These are phyloP conservation scores for Cardinalis cardinalis DNA, from an alignment of 2,113 vertebrate genomes.

Conservation along the genomic window DNA sequence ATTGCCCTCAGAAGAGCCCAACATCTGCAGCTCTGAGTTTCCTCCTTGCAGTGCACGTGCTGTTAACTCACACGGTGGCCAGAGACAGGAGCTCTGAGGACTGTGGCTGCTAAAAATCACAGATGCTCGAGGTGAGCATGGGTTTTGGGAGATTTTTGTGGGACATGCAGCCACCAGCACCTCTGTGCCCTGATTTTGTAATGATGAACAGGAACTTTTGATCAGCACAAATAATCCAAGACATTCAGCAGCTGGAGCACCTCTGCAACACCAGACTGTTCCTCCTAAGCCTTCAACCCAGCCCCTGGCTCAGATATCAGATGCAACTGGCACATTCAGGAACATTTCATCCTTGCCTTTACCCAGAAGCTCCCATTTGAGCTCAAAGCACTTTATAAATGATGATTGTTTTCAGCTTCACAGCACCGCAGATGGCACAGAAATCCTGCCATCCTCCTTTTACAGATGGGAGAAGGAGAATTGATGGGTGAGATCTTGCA, in stretches of 20 bases:
- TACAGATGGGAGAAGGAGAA: conserved; percentile 36
- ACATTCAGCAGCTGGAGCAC: not conserved
- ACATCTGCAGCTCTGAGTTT: not conserved
- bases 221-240: not conserved
- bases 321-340: not conserved
- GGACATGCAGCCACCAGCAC: not conserved
- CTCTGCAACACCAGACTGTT: not conserved
- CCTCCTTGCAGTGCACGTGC: not conserved
- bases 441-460: conserved; percentile 22
- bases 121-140: not conserved
- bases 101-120: not conserved
- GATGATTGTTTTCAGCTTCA: conserved; percentile 48
- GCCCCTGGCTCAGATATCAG: not conserved
- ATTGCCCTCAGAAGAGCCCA: not conserved
- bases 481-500: conserved; percentile 22
- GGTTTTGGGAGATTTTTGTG: not conserved
- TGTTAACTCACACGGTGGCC: not conserved
- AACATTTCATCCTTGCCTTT: conserved; percentile 3
- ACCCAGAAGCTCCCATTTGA: not conserved
- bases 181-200: not conserved
- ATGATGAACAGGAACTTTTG: not conserved
- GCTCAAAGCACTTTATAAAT: conserved; percentile 43
- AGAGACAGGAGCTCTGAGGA: not conserved
- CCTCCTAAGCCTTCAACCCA: not conserved
- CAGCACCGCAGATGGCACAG: conserved; percentile 49